Evolutionary conservation across 1,140 invertebrate genomes (phyloP).

Genomic region (Drosophila albomicans): DNA sequence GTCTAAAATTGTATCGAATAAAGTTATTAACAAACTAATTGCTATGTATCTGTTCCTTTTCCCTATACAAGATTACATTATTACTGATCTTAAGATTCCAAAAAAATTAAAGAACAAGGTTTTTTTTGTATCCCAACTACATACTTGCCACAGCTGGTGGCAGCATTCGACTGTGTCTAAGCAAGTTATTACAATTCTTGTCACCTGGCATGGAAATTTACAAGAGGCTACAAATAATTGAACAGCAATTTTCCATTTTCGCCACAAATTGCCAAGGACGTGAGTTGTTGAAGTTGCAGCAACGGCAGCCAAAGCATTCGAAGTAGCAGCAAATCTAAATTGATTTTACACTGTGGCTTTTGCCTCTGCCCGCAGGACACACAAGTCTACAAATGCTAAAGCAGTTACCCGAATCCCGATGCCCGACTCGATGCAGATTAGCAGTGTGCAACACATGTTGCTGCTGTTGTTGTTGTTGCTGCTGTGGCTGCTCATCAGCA

Average conservation of each 20-base stretch:
- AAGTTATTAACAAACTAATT: background rate
- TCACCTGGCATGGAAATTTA: conserved; percentile 73
- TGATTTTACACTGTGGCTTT: conserved; percentile 67
- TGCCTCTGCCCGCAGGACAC: conserved; percentile 67
- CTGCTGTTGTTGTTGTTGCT: conserved; percentile 29
- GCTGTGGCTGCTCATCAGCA: conserved; percentile 67
- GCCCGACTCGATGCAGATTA: conserved; percentile 58
- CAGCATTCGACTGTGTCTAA: conserved; percentile 32
- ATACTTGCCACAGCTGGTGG: background rate
- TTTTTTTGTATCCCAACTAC: background rate
- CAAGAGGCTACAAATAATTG: conserved; percentile 76
- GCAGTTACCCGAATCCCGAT: conserved; percentile 15
- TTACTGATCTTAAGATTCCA: background rate
- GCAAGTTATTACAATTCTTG: conserved; percentile 81
- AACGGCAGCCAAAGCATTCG: conserved; percentile 32
- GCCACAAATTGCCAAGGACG: conserved; percentile 76
- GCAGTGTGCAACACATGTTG: conserved; percentile 72
- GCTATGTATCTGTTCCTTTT: background rate
- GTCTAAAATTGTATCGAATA: too few species aligned
- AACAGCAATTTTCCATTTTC: conserved; percentile 83
- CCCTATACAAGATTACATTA: background rate
- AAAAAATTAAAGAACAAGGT: background rate
- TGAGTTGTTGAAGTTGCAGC: conserved; percentile 41
- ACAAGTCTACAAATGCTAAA: conserved; percentile 41
- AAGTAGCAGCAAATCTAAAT: conserved; percentile 57